Percentiles rank a stretch among this genome's conserved stretches.
These are phyloP conservation scores for Anthopleura sola DNA, from an alignment of 64 coral and sea anemone species.

Conservation along the genomic window DNA sequence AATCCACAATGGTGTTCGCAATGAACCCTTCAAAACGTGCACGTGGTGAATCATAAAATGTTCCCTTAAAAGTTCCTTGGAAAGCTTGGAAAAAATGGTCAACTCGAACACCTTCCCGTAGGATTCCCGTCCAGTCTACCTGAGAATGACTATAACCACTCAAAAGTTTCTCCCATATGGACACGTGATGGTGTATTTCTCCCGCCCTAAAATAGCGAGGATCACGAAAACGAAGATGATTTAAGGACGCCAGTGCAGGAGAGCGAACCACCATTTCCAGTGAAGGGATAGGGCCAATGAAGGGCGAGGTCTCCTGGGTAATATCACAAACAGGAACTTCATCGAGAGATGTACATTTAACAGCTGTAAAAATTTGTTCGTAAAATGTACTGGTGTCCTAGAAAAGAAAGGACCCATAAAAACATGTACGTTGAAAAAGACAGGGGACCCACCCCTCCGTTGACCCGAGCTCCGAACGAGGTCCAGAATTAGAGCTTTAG, in stretches of 20 bases:
- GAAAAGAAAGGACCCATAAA: not conserved
- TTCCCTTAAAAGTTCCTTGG: too few relatives aligned
- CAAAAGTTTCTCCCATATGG: not conserved
- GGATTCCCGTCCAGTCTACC: too few relatives aligned
- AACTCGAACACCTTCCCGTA: too few relatives aligned
- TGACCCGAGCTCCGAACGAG: slow-evolving; percentile 35
- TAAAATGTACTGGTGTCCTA: not conserved
- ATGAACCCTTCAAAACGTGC: too few relatives aligned
- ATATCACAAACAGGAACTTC: not conserved
- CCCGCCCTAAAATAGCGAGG: slow-evolving; percentile 13
- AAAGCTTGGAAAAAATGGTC: too few relatives aligned
- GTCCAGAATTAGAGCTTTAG: slow-evolving; percentile 41
- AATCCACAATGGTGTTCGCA: too few relatives aligned
- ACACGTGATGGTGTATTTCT: not conserved
- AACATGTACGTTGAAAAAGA: not conserved
- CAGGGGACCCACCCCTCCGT: too few relatives aligned
- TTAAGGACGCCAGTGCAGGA: not conserved
- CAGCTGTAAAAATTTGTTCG: not conserved
- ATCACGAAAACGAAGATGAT: slow-evolving; percentile 16
- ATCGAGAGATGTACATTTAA: not conserved
- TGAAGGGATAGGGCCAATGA: slow-evolving; percentile 35
- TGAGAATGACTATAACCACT: too few relatives aligned
- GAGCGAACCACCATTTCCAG: slow-evolving; percentile 11
- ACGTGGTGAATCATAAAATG: too few relatives aligned
- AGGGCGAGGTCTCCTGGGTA: slow-evolving; percentile 35